Evolutionary conservation across 2,797 vertebrate genomes (phyloP).

Genomic region (Sebastes wilsoni): DNA sequence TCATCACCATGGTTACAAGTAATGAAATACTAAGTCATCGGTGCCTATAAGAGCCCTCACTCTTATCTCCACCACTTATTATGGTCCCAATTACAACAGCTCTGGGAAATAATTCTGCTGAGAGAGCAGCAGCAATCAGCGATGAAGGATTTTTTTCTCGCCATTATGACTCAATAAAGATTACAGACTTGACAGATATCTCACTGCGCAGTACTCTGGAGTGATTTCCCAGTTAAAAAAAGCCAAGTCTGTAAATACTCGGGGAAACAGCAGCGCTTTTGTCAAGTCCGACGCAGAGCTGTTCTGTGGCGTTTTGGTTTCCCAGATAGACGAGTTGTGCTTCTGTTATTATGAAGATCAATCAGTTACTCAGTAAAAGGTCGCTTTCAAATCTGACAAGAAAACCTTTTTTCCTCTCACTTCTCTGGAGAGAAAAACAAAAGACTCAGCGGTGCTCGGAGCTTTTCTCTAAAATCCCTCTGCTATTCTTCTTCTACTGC

Average conservation of each 20-base stretch:
- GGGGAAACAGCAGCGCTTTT: constrained; percentile 13
- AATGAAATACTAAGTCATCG: constrained; percentile 47
- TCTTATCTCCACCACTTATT: constrained; percentile 57
- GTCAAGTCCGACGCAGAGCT: background rate
- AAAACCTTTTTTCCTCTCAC: background rate
- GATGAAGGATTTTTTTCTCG: constrained; percentile 38
- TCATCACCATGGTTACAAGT: constrained; percentile 34
- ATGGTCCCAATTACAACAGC: constrained; percentile 56
- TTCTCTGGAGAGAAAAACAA: constrained; percentile 6
- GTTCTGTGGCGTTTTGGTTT: background rate
- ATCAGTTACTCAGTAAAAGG: background rate
- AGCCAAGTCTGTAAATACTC: constrained; percentile 15
- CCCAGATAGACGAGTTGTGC: constrained; percentile 3
- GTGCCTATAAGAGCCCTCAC: constrained; percentile 18
- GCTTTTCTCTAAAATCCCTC: background rate
- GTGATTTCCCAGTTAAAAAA: constrained; percentile 11
- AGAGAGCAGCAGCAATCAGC: constrained; percentile 49
- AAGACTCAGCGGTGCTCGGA: background rate
- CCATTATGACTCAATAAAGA: constrained; percentile 57
- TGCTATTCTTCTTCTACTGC: background rate
- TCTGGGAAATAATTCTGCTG: constrained; percentile 59
- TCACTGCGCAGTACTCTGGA: constrained; percentile 23
- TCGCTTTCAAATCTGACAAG: background rate
- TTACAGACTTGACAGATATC: constrained; percentile 45
- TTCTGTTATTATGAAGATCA: constrained; percentile 34